These are phyloP conservation scores for Harpagoxenus sublaevis DNA, from an alignment of 2,888 invertebrate species.

Conservation along the genomic window DNA sequence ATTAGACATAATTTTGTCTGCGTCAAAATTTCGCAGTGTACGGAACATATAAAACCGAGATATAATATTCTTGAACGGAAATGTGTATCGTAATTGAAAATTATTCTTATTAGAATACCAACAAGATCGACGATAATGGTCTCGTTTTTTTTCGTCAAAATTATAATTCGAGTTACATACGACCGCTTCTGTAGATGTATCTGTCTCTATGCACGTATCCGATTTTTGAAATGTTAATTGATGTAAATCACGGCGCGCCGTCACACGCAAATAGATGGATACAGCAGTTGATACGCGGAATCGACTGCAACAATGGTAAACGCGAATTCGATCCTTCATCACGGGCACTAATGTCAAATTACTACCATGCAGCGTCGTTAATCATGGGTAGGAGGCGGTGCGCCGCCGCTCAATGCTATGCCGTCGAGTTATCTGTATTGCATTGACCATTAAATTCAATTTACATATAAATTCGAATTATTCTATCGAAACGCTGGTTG, in stretches of 20 bases:
- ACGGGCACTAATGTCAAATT: conserved; percentile 78
- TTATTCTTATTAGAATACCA: neutral
- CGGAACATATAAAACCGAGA: neutral
- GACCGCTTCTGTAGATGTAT: neutral
- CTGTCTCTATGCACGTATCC: neutral
- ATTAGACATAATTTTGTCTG: neutral
- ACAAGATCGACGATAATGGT: neutral
- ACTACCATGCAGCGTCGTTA: conserved; percentile 78
- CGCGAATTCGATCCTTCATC: conserved; percentile 77
- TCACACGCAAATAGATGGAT: conserved; percentile 45
- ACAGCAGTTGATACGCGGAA: conserved; percentile 61
- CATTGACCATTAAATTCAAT: conserved; percentile 83
- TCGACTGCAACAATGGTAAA: conserved; percentile 69
- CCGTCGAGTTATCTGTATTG: conserved; percentile 79
- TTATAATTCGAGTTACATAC: conserved; percentile 13
- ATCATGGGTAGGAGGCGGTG: conserved; percentile 76
- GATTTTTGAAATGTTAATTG: conserved; percentile 59
- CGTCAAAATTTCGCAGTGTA: neutral
- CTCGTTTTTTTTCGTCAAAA: neutral
- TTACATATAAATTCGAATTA: conserved; percentile 85
- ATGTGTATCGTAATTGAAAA: conserved; percentile 12
- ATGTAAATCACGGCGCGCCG: conserved; percentile 40
- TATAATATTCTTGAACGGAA: neutral
- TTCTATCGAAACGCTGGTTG: conserved; percentile 78
- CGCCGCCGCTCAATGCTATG: conserved; percentile 60